Evolutionary conservation across 2,797 vertebrate species (phyloP), one percentile per base, ranked within the genome.

Genomic region (Nyctibius grandis): DNA sequence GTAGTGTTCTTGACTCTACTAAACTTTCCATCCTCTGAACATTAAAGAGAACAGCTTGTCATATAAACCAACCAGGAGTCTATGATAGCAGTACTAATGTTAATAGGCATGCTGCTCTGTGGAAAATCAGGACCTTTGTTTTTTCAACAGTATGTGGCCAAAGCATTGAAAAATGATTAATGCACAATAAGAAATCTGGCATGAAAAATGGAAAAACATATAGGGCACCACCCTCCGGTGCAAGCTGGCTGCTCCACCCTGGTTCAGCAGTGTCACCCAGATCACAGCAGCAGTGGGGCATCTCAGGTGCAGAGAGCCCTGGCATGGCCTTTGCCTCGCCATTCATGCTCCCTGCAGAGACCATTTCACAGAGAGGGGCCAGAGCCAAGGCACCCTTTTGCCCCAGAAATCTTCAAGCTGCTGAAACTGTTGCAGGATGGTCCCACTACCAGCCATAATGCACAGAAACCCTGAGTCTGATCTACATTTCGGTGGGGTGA

Each of bases 271-370:
- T 10, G 51, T 81, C 33, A 57, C 10, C 34, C 51, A 70, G 50
- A 44, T 80, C 44, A 42, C 26, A 91, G n/a, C 45, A 85, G 57
- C 40, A 38, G 15, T 0, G 1, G 31, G n/a, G 21, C 15, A 44
- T 1, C 6, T 42, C 12, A 23, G 2, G 10, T 18, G 22, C 19
- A 38, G 40, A 36, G 7, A 57, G 2, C 17, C 20, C 42, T 0
- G 0, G 33, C 17, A 11, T 36, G 7, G 0, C 29, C 45, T 80
- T 29, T 40, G 13, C 17, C 22, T 80, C 25, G 6, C 6, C 6
- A 1, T 44, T 57, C 54, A 64, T 64, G 9, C 25, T 79, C 12
- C 42, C 20, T 40, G 11, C 14, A 65, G 19, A 78, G 20, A 56
- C 8, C 28, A 33, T 36, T 69, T 36, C 68, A 74, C 25, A 60